phyloP scores from a whole-genome alignment of 2,888 invertebrate genomes.

The Crossocerus cetratus region DNA sequence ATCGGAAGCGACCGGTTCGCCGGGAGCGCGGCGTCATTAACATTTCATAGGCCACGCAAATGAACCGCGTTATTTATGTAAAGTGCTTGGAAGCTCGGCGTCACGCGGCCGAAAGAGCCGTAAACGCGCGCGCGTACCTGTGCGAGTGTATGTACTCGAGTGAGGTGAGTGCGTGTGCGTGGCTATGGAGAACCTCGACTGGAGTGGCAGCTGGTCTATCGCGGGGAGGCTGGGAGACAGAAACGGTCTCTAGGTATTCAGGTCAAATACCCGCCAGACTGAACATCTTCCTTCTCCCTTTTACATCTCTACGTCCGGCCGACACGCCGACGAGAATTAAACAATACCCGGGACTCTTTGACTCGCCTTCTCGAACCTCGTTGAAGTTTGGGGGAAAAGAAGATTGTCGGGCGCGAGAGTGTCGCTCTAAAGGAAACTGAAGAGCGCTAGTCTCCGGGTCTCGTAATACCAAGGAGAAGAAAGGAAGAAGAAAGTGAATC shows the following conservation, averaged over 20 bases:
- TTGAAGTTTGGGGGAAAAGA: no score
- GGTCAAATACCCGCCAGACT: constrained; percentile 61
- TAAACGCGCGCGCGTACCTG: no score
- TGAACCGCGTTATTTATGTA: constrained; percentile 56
- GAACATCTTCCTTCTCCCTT: constrained; percentile 50
- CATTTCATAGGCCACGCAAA: constrained; percentile 48
- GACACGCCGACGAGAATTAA: constrained; percentile 11
- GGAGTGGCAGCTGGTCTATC: no score
- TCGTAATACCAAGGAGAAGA: no score
- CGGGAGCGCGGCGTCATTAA: constrained; percentile 33
- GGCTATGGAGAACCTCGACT: no score
- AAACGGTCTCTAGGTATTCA: constrained; percentile 51
- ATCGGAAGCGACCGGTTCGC: constrained; percentile 5
- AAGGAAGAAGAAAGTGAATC: no score
- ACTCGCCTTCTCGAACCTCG: no score
- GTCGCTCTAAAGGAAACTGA: no score
- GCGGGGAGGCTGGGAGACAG: constrained; percentile 10
- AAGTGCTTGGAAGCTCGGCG: constrained; percentile 48
- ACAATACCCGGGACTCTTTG: not conserved
- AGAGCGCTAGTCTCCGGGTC: no score
- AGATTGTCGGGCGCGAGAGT: no score
- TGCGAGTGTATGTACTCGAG: no score
- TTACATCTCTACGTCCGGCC: constrained; percentile 27
- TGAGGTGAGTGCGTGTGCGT: no score
- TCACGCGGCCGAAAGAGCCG: constrained; percentile 8